A percentile compares a stretch with the other conserved stretches of the same genome.
These are phyloP conservation scores for Lepus oiostolus DNA, from an alignment of 2,797 vertebrate species.

Conservation along the genomic window DNA sequence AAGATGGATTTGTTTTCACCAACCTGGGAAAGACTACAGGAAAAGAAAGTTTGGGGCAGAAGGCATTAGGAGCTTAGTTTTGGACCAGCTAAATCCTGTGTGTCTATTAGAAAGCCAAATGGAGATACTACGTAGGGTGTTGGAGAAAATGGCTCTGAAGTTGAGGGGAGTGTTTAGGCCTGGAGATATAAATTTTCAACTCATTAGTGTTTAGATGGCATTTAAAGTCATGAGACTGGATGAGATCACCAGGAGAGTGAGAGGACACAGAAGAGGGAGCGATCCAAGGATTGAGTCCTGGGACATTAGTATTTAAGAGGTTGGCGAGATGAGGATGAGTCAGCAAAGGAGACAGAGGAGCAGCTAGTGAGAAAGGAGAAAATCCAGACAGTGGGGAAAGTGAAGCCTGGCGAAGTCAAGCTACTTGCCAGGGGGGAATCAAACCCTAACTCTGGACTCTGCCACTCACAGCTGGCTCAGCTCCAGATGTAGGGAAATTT, in stretches of 20 bases:
- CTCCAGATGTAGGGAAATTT: not conserved
- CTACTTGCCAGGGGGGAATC: not conserved
- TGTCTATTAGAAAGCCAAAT: not conserved
- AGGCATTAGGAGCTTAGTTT: not conserved
- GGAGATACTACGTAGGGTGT: not conserved
- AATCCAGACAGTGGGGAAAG: not conserved
- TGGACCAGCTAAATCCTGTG: not conserved
- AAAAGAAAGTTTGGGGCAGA: not conserved
- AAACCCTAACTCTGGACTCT: not conserved
- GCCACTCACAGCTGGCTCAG: not conserved
- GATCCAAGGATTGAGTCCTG: not conserved
- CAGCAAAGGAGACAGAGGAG: conserved; percentile 19
- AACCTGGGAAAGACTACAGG: not conserved
- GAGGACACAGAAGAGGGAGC: not conserved
- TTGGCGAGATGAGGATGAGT: conserved; percentile 37
- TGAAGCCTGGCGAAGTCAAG: not conserved
- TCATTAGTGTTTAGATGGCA: conserved; percentile 52
- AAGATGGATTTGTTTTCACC: not conserved
- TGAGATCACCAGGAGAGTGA: conserved; percentile 61
- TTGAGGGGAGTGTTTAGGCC: not conserved
- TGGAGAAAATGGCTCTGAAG: conserved; percentile 30
- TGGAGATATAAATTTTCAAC: not conserved
- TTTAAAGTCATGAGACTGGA: conserved; percentile 67
- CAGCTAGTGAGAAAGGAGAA: not conserved
- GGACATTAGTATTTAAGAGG: conserved; percentile 36